Conservation (phyloP, 2,888 invertebrate species). For the Dicyrtomina minuta region DNA sequence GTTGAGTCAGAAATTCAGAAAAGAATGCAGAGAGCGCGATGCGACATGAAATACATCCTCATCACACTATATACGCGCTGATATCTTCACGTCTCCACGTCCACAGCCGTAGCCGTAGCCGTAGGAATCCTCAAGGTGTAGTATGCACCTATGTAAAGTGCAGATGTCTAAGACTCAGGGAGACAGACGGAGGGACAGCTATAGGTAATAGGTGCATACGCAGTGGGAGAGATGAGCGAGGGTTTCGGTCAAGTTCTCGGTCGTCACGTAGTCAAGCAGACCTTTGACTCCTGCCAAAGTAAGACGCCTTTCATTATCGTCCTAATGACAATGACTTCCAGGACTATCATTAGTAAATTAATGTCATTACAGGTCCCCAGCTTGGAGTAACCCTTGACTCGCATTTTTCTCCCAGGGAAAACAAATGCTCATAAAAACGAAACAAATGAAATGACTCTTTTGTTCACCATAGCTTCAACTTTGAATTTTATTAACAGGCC, state of each 20-base stretch:
- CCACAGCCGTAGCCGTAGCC: background rate
- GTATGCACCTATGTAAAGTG: background rate
- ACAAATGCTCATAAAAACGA: slow-evolving; percentile 28
- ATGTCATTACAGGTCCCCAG: slow-evolving; percentile 48
- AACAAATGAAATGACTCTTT: slow-evolving; percentile 34
- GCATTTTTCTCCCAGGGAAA: slow-evolving; percentile 26
- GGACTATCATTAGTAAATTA: slow-evolving; percentile 53
- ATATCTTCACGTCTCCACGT: slow-evolving; percentile 6
- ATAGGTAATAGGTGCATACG: background rate
- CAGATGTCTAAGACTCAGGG: background rate
- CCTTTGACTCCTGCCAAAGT: slow-evolving; percentile 36
- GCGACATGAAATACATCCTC: no score
- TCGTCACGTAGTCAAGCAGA: slow-evolving; percentile 17
- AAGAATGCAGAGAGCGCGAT: no score
- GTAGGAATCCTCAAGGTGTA: background rate
- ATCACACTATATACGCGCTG: no score
- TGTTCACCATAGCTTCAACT: slow-evolving; percentile 10
- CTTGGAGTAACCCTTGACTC: slow-evolving; percentile 26
- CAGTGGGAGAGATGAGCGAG: background rate
- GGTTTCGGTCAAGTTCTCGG: slow-evolving; percentile 8
- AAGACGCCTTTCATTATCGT: slow-evolving; percentile 43
- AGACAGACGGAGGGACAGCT: background rate
- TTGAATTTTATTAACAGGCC: slow-evolving; percentile 6
- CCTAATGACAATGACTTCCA: slow-evolving; percentile 38
- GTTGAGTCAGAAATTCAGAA: no score